Conservation (phyloP, 2,113 vertebrate genomes). For the Cyanoramphus novaezelandiae region DNA sequence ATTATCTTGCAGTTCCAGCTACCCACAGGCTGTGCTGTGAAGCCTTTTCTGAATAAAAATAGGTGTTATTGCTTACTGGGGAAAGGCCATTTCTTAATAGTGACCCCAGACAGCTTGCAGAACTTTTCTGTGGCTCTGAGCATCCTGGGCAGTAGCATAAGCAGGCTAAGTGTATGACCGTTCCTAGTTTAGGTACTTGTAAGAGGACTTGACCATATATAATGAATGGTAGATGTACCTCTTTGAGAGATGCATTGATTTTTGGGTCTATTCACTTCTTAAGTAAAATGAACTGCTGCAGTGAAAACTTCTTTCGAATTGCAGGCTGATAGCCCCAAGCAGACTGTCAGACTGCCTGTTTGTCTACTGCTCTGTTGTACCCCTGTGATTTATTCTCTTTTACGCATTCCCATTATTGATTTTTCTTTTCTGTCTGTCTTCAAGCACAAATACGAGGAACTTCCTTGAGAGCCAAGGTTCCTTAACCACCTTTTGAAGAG, state of each 20-base stretch:
- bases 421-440: background rate
- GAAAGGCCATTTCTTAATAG: background rate
- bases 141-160: background rate
- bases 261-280: background rate
- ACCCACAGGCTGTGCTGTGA: background rate
- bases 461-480: background rate
- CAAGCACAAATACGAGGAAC: background rate
- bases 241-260: background rate
- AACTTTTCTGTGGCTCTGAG: background rate
- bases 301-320: background rate
- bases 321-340: background rate
- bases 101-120: background rate
- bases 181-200: background rate
- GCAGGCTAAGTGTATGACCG: background rate
- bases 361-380: background rate
- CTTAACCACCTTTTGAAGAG: background rate
- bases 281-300: background rate
- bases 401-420: background rate
- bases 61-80: accelerated
- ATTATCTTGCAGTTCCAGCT: background rate
- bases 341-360: background rate
- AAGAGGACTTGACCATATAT: background rate
- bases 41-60: background rate
- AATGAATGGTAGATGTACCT: background rate
- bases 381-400: background rate